Evolutionary conservation across 2,113 vertebrate species (phyloP), one percentile per base, ranked within the genome.

Genomic region (Colistium nudipinnis): DNA sequence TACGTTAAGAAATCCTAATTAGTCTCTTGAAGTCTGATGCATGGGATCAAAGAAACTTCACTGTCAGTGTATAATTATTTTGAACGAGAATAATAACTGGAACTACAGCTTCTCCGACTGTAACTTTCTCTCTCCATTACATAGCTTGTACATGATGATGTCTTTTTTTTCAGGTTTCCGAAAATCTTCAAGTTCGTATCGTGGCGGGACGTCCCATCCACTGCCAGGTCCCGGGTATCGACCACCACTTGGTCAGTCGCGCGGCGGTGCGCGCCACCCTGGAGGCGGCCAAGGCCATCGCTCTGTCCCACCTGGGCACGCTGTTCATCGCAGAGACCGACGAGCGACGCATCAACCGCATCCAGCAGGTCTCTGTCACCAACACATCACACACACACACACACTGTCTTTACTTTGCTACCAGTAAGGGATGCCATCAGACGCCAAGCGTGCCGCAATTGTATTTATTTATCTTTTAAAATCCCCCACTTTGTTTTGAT

Each of bases 301-400:
- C 94, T 0, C 89, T 99, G 39, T 97, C 97, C 56, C 96, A 99
- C 92, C 94, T 95, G 0, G 98, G 98, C 3, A 87, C 93, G 1
- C 94, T 99, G 70, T 99, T 94, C 92, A 98, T 99, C 35, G 94
- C 96, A 0, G 97, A 99, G 92, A 98, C 97, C 0, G 98, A 99
- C 4, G 97, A 98, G 81, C 93, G 97, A 53, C 96, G 97, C 85
- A 95, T 98, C 89, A 98, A 98, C 91, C 96, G 96, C 5, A 95
- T 99, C 90, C 96, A 98, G 35, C 96, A 97, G 92, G 97, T 99
- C 78, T 94, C 92, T 28, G 10, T 59, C 62, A 25, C 16, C 53
- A n/a, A 39, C 30, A 39, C 9, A 35, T 33, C 24, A 28, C n/a
- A 47, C 56, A 41, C 54, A 56, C 60, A 60, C 56, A 35, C 35